Evolutionary conservation across 2,888 invertebrate species (phyloP), one percentile per base, ranked within the genome.

Genomic region (Marronus borbonicus): DNA sequence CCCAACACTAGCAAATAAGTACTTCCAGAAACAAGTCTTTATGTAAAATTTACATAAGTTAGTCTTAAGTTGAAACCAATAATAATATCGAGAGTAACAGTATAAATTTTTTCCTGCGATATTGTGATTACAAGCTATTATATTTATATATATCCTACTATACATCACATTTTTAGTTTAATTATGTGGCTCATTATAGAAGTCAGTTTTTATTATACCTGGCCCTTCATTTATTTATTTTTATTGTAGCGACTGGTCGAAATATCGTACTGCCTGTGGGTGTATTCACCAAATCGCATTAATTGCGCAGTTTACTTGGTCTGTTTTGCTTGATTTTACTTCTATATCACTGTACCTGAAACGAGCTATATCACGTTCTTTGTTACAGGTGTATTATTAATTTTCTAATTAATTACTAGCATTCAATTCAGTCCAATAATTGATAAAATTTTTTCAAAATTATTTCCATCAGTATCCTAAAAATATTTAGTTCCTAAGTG

Each of bases 11-110:
- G 69, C 39, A 31, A 77, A 49, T 77, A 72, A 64, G 72, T 58
- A 76, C 76, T 66, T 66, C 76, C 76, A 66, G 44, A 66, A 76
- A 76, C 55, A 58, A 66, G 76, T 68, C 76, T 76, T 52, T 76
- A 66, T 68, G 68, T 76, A 74, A 49, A 31, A 44, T 74, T 58
- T 74, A 74, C 62, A 60, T 76, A 76, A 44, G 58, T 66, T 75
- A 75, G 62, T 5, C 20, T 39, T 75, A 74, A 74, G 60, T 58
- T 58, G 17, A 74, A 60, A 74, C 60, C 72, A 39, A 7, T 74
- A 74, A 44, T 74, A 39, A 44, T 74, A 74, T n/a, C 60, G 58
- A 14, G 49, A 62, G 55, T 76, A 68, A 44, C 36, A 58, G 65
- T 76, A 76, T 24, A 66, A 58, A 68, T 68, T 44, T 66, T 24